A percentile compares a stretch with the other conserved stretches of the same genome.
These are phyloP conservation scores for Odocoileus virginianus DNA, from an alignment of 2,113 vertebrate species.

Conservation along the genomic window DNA sequence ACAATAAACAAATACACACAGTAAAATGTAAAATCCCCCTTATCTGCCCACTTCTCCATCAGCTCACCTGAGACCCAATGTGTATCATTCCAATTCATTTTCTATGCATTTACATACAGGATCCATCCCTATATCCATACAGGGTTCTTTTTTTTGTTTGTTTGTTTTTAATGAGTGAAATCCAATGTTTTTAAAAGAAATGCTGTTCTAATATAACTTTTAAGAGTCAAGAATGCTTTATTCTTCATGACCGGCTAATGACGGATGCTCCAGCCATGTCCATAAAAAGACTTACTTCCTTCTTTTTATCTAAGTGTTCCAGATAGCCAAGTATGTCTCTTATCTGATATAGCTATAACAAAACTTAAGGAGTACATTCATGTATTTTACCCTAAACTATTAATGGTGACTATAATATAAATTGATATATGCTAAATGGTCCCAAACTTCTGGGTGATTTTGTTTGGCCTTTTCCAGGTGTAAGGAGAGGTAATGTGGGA, in stretches of 20 bases:
- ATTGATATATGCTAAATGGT: background rate
- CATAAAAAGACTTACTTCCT: background rate
- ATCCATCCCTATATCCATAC: background rate
- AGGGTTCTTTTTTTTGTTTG: background rate
- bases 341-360: background rate
- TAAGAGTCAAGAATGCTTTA: slow-evolving; percentile 6
- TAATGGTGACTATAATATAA: background rate
- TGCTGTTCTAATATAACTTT: background rate
- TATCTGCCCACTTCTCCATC: background rate
- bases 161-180: background rate
- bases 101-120: background rate
- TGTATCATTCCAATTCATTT: background rate
- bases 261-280: background rate
- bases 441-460: background rate
- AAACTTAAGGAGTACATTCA: background rate
- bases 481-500: background rate
- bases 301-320: background rate
- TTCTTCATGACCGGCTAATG: background rate
- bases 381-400: background rate
- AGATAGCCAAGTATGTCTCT: background rate
- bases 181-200: slow-evolving; percentile 7
- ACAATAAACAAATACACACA: background rate
- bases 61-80: background rate
- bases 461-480: background rate
- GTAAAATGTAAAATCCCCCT: background rate